Base-by-base conservation (phyloP, 2,113 vertebrate species). In the Rhinogobius similis region DNA sequence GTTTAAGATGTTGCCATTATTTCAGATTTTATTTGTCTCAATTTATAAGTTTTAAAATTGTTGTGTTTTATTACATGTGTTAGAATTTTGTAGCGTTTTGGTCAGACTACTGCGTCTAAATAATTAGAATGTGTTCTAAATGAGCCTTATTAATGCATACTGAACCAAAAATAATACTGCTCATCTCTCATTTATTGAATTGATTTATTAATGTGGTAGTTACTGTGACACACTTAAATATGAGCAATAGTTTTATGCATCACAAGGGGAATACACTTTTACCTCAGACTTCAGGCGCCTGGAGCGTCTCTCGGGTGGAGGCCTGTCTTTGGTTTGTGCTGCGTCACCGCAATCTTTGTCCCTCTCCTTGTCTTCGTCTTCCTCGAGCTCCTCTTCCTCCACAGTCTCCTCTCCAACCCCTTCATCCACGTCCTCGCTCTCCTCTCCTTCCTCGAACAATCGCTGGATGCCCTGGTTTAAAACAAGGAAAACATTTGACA, bases 261-360 rank as follows among this genome's bases (percentile, higher is more conserved):
- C 26, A 27, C 27, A 18, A 41, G 8, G 16, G 26, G 1, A 18
- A 36, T 43, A 13, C 21, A 16, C n/a, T 14, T 67, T 67, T 72
- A 93, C 92, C 92, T 94, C 93, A 20, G 92, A 93, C 62, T 91
- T 94, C 1, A 94, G 89, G 14, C 91, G 92, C 39, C 92, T 88
- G 56, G 93, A 94, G 3, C 92, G 88, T 56, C 92, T 85, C 86
- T 93, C 93, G 1, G 91, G 82, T 18, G 73, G 73, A 63, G 79
- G 64, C 14, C 62, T 79, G 0, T 90, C 85, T 81, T 91, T 94
- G 62, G 72, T 78, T 75, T 86, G 89, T 6, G 71, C 44, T 7
- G 48, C 38, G 10, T 92, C 86, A 0, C 77, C 62, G 13, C 76
- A 72, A 16, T 90, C 44, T 46, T 46, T 46, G 44, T 46, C 90